Evolutionary conservation across 2,888 invertebrate species (phyloP).

Genomic region (Amblyjoppa fuscipennis): DNA sequence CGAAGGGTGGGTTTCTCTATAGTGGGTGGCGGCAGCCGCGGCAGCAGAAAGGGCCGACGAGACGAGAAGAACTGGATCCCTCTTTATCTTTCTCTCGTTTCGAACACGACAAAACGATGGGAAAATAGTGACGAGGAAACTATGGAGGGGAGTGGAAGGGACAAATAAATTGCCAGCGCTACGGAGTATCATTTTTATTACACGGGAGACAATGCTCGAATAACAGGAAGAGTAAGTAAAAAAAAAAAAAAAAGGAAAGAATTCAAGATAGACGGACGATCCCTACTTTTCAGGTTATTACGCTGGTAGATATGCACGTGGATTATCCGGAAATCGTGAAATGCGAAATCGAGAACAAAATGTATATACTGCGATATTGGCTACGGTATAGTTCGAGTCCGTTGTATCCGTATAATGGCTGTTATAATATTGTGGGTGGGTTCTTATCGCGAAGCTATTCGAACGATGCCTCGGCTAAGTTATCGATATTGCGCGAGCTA

Average conservation of each 20-base stretch:
- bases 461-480: conserved; percentile 6
- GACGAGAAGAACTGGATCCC: conserved; percentile 16
- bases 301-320: conserved; percentile 22
- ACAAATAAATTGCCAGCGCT: conserved; percentile 18
- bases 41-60: conserved; percentile 24
- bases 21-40: conserved; percentile 17
- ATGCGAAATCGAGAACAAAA: conserved; percentile 10
- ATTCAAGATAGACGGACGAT: not conserved
- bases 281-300: conserved; percentile 29
- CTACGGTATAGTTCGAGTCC: not conserved
- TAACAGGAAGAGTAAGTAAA: conserved; percentile 7
- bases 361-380: conserved; percentile 10
- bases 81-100: conserved; percentile 55
- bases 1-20: conserved; percentile 10
- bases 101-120: conserved; percentile 43
- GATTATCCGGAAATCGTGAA: conserved; percentile 33
- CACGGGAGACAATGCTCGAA: conserved; percentile 29
- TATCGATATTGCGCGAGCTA: conserved; percentile 43
- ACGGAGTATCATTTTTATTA: conserved; percentile 49
- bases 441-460: conserved; percentile 26
- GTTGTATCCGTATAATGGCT: conserved; percentile 6
- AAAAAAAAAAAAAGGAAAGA: conserved; percentile 10
- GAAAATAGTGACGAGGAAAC: conserved; percentile 33
- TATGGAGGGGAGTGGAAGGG: not conserved
- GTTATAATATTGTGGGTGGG: conserved; percentile 11